Base-by-base conservation (phyloP, 1,140 invertebrate genomes). In the Drosophila repleta region DNA sequence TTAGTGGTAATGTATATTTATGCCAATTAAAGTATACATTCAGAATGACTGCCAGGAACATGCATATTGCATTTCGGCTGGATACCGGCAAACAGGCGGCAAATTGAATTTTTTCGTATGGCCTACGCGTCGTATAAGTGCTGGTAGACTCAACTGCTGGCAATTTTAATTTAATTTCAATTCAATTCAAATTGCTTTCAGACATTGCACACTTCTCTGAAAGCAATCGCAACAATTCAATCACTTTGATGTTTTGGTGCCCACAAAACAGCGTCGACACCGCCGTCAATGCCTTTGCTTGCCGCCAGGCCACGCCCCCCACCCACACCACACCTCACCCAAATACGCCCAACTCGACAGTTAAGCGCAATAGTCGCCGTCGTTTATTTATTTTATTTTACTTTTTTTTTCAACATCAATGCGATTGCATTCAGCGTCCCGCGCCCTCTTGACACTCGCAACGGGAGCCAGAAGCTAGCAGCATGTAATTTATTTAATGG, bases 171-270 rank as follows among this genome's bases (percentile, higher is more conserved):
- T 87, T 87, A 72, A 87, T 87, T 87, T 81, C 70, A 71, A 82
- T 68, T 67, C 62, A 81, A 80, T 67, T 70, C 56, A 41, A 68
- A 56, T 72, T 77, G 68, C 52, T 66, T 53, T 49, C 55, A 67
- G 69, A 45, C 63, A 45, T 39, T 60, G 58, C 73, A 39, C 74
- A 56, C 57, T 56, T 72, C 45, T 51, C 77, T 82, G 75, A 87
- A 82, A 87, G 82, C 82, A 87, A 87, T 87, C 82, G 82, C 82
- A 87, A 87, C 82, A 87, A 87, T 82, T 87, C 82, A 87, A 87
- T 87, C 82, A 87, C 82, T 87, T 87, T 87, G 82, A 87, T 87
- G 82, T 75, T 80, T 81, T 84, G 74, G 63, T 76, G 61, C 78
- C 78, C 82, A 82, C 82, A 84, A 85, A 85, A 81, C 77, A 70